phyloP scores from a whole-genome alignment of 2,888 invertebrate species.

The Macrosiphum euphorbiae region DNA sequence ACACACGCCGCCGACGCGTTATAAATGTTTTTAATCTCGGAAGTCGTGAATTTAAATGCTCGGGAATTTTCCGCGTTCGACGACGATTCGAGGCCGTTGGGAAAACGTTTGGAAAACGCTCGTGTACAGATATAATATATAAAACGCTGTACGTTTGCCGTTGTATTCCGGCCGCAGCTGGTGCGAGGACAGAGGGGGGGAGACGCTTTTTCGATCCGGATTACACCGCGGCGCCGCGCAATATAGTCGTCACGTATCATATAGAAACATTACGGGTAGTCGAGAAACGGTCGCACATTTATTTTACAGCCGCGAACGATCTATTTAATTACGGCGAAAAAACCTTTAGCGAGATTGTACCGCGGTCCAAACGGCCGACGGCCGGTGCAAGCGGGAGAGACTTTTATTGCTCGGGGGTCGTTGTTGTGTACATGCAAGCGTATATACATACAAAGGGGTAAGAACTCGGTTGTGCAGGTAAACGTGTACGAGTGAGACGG shows the following conservation, averaged over 20 bases:
- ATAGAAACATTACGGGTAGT: neutral
- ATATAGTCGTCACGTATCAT: neutral
- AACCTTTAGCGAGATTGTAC: slow-evolving; percentile 22
- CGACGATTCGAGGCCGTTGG: neutral
- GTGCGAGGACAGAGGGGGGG: neutral
- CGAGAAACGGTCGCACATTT: neutral
- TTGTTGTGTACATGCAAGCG: neutral
- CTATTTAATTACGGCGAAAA: slow-evolving; percentile 43
- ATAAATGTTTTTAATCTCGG: neutral
- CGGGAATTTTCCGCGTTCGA: neutral
- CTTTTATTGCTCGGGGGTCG: neutral
- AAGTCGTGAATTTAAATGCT: neutral
- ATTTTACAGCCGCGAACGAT: neutral
- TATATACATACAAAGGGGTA: neutral
- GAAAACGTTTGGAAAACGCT: slow-evolving; percentile 18
- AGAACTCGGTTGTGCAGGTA: neutral
- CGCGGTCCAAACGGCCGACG: neutral
- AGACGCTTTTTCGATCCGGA: neutral
- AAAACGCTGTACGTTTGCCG: neutral
- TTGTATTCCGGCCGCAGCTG: neutral
- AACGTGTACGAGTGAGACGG: neutral
- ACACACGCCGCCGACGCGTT: neutral
- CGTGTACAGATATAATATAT: neutral
- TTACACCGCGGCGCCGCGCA: neutral
- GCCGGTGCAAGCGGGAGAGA: neutral